Percentiles rank a stretch among this genome's conserved stretches.
phyloP scores from a whole-genome alignment of 2,888 invertebrate species.

The Toxonevra muliebris region DNA sequence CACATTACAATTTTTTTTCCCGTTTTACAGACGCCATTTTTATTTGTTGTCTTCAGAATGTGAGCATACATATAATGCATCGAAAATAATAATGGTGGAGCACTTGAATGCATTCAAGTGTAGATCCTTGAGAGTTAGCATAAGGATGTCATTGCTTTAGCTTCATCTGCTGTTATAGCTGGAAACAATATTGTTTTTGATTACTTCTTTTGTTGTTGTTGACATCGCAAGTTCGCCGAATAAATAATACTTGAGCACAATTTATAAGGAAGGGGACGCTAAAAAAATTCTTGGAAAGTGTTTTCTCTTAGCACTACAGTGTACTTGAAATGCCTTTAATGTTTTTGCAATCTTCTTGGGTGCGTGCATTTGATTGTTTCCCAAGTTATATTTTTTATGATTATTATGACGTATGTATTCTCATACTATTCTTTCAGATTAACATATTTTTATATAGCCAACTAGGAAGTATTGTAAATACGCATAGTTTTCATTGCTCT shows the following conservation, averaged over 20 bases:
- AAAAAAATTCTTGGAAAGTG: conserved; percentile 3
- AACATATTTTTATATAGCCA: no score
- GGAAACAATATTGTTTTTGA: conserved; percentile 10
- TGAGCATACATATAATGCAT: neutral
- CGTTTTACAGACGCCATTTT: conserved; percentile 38
- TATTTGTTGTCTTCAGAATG: conserved; percentile 46
- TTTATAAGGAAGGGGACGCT: conserved; percentile 3
- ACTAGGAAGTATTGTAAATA: no score
- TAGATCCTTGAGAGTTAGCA: conserved; percentile 38
- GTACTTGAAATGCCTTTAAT: conserved; percentile 5
- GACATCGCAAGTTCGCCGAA: conserved; percentile 29
- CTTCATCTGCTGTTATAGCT: conserved; percentile 23
- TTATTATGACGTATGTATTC: no score
- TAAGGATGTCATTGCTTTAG: conserved; percentile 41
- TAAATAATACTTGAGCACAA: conserved; percentile 23
- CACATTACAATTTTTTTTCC: conserved; percentile 17
- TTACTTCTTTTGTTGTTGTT: conserved; percentile 15
- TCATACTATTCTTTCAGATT: no score
- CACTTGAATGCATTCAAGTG: conserved; percentile 55
- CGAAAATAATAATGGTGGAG: conserved; percentile 37
- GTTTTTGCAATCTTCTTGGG: neutral
- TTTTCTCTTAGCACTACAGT: conserved; percentile 7
- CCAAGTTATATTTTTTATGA: no score
- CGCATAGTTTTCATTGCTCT: no score
- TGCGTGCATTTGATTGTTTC: conserved; percentile 29